Evolutionary conservation across 2,888 invertebrate genomes (phyloP).

Genomic region (Plagodis pulveraria): DNA sequence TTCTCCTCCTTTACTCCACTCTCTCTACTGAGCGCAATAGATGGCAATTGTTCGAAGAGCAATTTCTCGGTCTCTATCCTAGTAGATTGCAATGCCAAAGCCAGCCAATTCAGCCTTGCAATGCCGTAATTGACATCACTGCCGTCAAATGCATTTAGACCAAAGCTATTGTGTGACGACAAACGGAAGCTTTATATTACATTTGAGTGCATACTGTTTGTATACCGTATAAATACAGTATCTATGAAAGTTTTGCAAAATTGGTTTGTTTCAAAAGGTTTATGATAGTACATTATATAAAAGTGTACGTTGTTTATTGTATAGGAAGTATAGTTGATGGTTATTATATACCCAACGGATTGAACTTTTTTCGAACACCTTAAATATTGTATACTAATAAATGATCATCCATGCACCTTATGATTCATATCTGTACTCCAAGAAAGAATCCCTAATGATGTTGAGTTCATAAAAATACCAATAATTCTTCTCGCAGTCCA

Average conservation of each 20-base stretch:
- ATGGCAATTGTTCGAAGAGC: neutral
- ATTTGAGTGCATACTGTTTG: slow-evolving; percentile 14
- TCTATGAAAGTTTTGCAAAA: too few species aligned
- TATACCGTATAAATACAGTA: too few species aligned
- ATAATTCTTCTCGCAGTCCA: slow-evolving; percentile 60
- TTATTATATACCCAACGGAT: too few species aligned
- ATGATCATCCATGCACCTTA: neutral
- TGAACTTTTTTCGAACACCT: too few species aligned
- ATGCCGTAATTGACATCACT: slow-evolving; percentile 44
- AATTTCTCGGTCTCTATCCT: neutral
- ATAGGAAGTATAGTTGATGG: too few species aligned
- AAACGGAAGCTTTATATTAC: slow-evolving; percentile 45
- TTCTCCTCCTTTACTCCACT: too few species aligned
- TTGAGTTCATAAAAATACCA: slow-evolving; percentile 67
- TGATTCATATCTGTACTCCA: neutral
- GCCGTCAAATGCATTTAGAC: slow-evolving; percentile 35
- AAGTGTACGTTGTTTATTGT: too few species aligned
- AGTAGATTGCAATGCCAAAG: slow-evolving; percentile 28
- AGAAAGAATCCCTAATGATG: slow-evolving; percentile 56
- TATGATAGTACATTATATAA: too few species aligned
- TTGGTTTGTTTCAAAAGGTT: too few species aligned
- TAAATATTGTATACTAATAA: too few species aligned
- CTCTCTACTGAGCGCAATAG: too few species aligned
- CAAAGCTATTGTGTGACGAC: slow-evolving; percentile 39
- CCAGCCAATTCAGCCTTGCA: slow-evolving; percentile 27